A percentile compares a stretch with the other conserved stretches of the same genome.
These are phyloP conservation scores for Melopsittacus undulatus DNA, from an alignment of 2,797 vertebrate genomes.

Conservation along the genomic window DNA sequence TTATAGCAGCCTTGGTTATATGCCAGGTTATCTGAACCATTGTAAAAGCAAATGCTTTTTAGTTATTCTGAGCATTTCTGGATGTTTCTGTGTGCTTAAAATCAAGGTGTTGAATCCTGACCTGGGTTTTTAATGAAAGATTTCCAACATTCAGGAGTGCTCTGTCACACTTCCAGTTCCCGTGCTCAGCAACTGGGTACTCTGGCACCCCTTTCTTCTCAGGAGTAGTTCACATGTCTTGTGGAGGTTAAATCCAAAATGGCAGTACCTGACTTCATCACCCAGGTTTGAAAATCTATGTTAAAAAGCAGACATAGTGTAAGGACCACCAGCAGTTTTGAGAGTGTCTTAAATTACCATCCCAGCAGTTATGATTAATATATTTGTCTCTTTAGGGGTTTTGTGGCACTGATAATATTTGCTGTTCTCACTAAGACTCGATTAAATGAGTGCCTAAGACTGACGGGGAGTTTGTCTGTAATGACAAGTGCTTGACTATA, in stretches of 20 bases:
- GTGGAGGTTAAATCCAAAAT: neutral
- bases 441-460: constrained; percentile 75
- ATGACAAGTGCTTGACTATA: constrained; percentile 80
- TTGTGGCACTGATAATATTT: constrained; percentile 53
- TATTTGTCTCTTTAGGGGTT: constrained; percentile 69
- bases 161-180: neutral
- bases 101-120: neutral
- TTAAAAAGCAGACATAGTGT: neutral
- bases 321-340: constrained; percentile 3
- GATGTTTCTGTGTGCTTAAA: neutral
- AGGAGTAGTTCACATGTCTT: neutral
- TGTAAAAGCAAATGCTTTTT: constrained; percentile 16
- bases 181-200: neutral
- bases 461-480: constrained; percentile 77
- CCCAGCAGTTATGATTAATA: constrained; percentile 40
- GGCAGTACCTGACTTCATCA: neutral
- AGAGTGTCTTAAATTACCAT: constrained; percentile 36
- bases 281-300: neutral
- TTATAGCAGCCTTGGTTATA: constrained; percentile 26
- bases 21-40: constrained; percentile 26
- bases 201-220: neutral
- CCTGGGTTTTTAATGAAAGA: neutral
- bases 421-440: constrained; percentile 62
- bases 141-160: neutral
- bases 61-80: neutral